A percentile compares a stretch with the other conserved stretches of the same genome.
phyloP scores from a whole-genome alignment of 64 coral and sea anemone species.

The Porites australiensis region DNA sequence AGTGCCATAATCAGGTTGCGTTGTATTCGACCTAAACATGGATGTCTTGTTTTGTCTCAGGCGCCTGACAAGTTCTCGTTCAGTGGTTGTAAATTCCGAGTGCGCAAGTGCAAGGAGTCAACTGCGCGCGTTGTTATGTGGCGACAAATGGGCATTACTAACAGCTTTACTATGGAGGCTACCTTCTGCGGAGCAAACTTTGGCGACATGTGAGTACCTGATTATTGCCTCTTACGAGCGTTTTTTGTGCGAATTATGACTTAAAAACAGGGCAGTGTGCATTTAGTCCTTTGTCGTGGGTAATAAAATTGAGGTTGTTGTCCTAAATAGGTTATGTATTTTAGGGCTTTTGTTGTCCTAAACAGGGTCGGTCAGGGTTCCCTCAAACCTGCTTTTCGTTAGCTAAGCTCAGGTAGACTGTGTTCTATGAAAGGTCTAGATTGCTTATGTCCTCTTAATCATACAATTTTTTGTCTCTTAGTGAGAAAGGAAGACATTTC shows the following conservation, averaged over 20 bases:
- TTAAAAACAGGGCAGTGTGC: no score
- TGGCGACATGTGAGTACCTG: constrained; percentile 91
- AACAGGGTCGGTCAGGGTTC: no score
- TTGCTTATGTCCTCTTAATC: no score
- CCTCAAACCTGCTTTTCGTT: no score
- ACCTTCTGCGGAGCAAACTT: constrained; percentile 97
- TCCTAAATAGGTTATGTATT: no score
- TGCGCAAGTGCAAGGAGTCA: constrained; percentile 96
- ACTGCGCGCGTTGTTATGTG: constrained; percentile 99
- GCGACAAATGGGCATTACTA: constrained; percentile 91
- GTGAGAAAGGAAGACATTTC: constrained; percentile 90
- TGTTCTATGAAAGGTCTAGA: neutral
- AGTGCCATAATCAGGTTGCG: no score
- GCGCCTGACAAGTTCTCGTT: constrained; percentile 98
- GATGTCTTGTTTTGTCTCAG: constrained; percentile 11
- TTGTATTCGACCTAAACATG: neutral
- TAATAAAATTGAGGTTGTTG: no score
- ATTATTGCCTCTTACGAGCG: neutral
- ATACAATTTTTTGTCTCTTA: neutral
- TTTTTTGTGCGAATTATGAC: no score
- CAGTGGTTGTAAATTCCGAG: constrained; percentile 94
- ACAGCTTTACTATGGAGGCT: constrained; percentile 99
- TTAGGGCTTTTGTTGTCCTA: no score
- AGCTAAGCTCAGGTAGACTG: neutral
- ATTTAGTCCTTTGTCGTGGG: no score